These are phyloP conservation scores for Caenorhabditis plicata DNA, from an alignment of 2,888 invertebrate species.

Conservation along the genomic window DNA sequence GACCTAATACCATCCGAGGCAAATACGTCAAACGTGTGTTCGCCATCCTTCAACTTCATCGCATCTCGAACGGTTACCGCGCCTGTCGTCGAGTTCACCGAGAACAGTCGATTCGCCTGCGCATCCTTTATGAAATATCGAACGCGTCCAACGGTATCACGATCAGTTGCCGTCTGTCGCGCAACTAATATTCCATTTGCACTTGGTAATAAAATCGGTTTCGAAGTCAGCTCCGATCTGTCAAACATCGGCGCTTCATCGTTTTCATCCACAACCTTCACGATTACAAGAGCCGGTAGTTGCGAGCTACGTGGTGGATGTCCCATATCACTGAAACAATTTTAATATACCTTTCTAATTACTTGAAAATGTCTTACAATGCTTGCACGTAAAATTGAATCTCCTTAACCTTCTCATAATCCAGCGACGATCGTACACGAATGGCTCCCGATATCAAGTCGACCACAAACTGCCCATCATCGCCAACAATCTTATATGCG, in stretches of 20 bases:
- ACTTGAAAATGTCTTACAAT: conserved; percentile 10
- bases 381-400: conserved; percentile 48
- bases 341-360: neutral
- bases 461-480: conserved; percentile 80
- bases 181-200: conserved; percentile 77
- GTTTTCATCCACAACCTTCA: conserved; percentile 72
- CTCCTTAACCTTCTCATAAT: conserved; percentile 75
- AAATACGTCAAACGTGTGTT: conserved; percentile 15
- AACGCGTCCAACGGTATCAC: conserved; percentile 61
- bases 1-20: conserved; percentile 51
- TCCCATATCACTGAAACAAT: conserved; percentile 69
- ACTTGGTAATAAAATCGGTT: conserved; percentile 71
- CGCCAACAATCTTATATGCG: conserved; percentile 76
- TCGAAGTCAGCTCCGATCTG: conserved; percentile 18
- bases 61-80: conserved; percentile 70
- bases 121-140: conserved; percentile 36
- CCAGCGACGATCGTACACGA: conserved; percentile 77
- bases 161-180: conserved; percentile 58
- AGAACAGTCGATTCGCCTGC: conserved; percentile 69
- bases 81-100: conserved; percentile 80
- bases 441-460: conserved; percentile 85
- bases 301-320: conserved; percentile 80
- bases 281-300: conserved; percentile 79
- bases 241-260: conserved; percentile 67
- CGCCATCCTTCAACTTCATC: conserved; percentile 8